These are phyloP conservation scores for Cyaniris semiargus DNA, from an alignment of 2,888 invertebrate genomes.

Conservation along the genomic window DNA sequence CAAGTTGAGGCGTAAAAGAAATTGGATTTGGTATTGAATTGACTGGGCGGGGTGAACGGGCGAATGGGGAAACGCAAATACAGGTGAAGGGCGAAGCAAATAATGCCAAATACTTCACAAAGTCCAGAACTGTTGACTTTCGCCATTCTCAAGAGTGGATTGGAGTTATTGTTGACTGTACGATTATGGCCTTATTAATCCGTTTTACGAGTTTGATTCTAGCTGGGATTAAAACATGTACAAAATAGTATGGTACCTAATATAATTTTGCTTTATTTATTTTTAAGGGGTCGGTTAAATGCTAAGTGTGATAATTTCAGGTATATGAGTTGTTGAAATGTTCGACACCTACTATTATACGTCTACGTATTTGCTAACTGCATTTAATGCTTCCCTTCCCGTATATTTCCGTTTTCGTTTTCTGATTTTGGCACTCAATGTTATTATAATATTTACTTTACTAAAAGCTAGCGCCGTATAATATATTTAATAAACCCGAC, in stretches of 20 bases:
- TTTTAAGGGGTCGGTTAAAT: neutral
- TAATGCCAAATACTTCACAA: conserved; percentile 54
- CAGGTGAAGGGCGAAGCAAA: conserved; percentile 55
- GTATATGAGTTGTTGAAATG: neutral
- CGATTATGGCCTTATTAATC: conserved; percentile 25
- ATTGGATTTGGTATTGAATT: conserved; percentile 75
- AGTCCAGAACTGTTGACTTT: conserved; percentile 39
- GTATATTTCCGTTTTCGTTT: neutral
- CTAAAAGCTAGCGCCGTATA: neutral
- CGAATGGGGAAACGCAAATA: conserved; percentile 47
- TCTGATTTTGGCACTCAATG: conserved; percentile 4
- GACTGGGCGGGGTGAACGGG: conserved; percentile 45
- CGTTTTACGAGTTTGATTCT: neutral
- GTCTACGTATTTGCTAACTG: neutral
- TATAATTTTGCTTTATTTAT: neutral
- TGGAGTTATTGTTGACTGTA: conserved; percentile 31
- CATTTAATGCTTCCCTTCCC: neutral
- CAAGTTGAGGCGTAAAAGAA: conserved; percentile 67
- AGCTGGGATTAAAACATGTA: neutral
- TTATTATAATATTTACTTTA: conserved; percentile 25
- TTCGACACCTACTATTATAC: neutral
- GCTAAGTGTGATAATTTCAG: neutral
- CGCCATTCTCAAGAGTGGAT: conserved; percentile 37
- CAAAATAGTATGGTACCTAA: neutral
- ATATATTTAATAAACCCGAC: conserved; percentile 14